Evolutionary conservation across 2,113 vertebrate species (phyloP).

Genomic region (Apodemus sylvaticus): DNA sequence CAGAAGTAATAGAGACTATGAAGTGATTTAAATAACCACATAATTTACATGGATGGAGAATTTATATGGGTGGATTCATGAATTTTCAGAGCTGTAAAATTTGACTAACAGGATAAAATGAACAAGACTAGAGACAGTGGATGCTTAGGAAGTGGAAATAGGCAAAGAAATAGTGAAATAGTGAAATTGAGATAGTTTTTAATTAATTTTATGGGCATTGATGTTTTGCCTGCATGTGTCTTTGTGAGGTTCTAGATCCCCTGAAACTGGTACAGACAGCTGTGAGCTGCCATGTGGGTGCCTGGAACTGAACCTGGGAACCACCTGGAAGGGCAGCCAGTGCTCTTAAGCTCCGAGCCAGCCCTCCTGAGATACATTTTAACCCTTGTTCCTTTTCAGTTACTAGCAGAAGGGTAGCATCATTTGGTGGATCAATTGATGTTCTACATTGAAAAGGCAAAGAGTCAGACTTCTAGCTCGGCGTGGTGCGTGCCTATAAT

Average conservation of each 20-base stretch:
- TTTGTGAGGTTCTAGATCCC: too few species aligned
- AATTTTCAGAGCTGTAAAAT: slow-evolving; percentile 13
- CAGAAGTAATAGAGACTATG: neutral
- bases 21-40: slow-evolving; percentile 20
- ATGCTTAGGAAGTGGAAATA: neutral
- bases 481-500: too few species aligned
- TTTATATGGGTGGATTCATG: slow-evolving; percentile 27
- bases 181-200: neutral
- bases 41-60: neutral
- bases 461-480: neutral
- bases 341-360: too few species aligned
- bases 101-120: slow-evolving; percentile 38
- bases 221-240: too few species aligned
- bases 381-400: slow-evolving; percentile 43
- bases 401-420: neutral
- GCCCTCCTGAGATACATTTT: slow-evolving; percentile 2
- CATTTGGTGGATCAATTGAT: neutral
- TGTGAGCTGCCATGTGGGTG: too few species aligned
- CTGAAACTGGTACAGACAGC: too few species aligned
- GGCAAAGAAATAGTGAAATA: neutral
- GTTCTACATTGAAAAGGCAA: neutral
- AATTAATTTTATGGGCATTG: neutral
- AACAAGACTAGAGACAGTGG: slow-evolving; percentile 13
- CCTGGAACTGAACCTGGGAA: too few species aligned
- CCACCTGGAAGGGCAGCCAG: too few species aligned